These are phyloP conservation scores for Asbolus verrucosus DNA, from an alignment of 1,140 invertebrate genomes.

Conservation along the genomic window DNA sequence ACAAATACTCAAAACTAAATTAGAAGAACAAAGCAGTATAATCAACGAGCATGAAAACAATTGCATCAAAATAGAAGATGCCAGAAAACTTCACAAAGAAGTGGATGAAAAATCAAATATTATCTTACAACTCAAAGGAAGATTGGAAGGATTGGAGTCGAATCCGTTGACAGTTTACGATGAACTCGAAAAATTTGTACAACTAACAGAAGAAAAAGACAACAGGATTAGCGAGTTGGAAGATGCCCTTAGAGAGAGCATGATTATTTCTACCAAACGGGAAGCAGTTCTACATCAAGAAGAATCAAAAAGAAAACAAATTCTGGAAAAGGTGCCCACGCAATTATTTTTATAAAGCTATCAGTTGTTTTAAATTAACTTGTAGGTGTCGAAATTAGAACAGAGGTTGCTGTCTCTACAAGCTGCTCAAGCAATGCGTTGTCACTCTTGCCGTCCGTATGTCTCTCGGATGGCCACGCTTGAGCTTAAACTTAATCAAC, in stretches of 20 bases:
- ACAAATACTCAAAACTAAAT: slow-evolving; percentile 55
- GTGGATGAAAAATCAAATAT: slow-evolving; percentile 53
- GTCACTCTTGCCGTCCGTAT: slow-evolving; percentile 74
- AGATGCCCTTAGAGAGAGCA: slow-evolving; percentile 78
- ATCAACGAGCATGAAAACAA: slow-evolving; percentile 38
- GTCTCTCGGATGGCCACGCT: slow-evolving; percentile 71
- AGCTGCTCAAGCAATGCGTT: slow-evolving; percentile 74
- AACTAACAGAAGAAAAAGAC: slow-evolving; percentile 46
- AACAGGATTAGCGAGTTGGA: slow-evolving; percentile 81
- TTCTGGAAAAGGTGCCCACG: slow-evolving; percentile 77
- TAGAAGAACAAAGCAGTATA: slow-evolving; percentile 50
- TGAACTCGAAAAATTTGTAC: slow-evolving; percentile 3
- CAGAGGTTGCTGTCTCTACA: slow-evolving; percentile 76
- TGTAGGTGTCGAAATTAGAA: slow-evolving; percentile 79
- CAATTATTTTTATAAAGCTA: slow-evolving; percentile 9
- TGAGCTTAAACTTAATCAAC: slow-evolving; percentile 69
- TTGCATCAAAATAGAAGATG: slow-evolving; percentile 42
- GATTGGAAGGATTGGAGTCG: slow-evolving; percentile 45
- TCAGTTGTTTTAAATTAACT: slow-evolving; percentile 46
- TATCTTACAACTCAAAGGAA: slow-evolving; percentile 38
- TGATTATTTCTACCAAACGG: slow-evolving; percentile 73
- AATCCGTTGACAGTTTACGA: background rate
- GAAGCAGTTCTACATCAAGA: slow-evolving; percentile 74
- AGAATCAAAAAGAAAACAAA: slow-evolving; percentile 70
- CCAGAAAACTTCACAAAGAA: slow-evolving; percentile 47